Evolutionary conservation across 2,797 vertebrate species (phyloP), one percentile per base, ranked within the genome.

Genomic region (Malurus splendens): DNA sequence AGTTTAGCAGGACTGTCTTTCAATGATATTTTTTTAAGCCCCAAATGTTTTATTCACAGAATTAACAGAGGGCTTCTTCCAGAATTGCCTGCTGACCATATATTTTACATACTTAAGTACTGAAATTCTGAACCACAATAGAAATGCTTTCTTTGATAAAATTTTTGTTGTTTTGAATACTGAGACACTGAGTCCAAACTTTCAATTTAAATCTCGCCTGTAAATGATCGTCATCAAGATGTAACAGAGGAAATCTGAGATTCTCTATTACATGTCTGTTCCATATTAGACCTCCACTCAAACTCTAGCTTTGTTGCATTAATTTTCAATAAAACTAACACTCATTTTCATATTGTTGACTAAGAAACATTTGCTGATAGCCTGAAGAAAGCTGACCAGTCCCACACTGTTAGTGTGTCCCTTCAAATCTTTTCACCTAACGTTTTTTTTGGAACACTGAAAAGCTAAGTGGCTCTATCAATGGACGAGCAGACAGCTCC

Each of bases 1-100:
- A 55, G 8, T 27, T 74, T 33, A 82, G 36, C 25, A 55, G 52
- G 10, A 22, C 12, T 62, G 32, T 67, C 62, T 56, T 87, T 90
- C 38, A 66, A n/a, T 55, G 12, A 74, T 11, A 78, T 47, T 50
- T 61, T 51, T 74, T 87, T 30, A 85, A 79, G 61, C 52, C 70
- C 36, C 52, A 61, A 71, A 59, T 12, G 36, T 75, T 60, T 51
- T 12, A 9, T 78, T 89, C 50, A 83, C 33, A 33, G 57, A 86
- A 54, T 72, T 82, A 89, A 83, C 25, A 91, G 54, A 61, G 62
- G 44, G 33, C 20, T 86, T 56, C 72, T 94, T 92, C 73, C 52
- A 91, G 80, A 91, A 94, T n/a, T 91, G 23, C 74, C 60, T 90
- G 60, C 47, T 94, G 80, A 79, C 15, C 71, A 28, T 44, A 85